Evolutionary conservation across 2,888 invertebrate species (phyloP).

Genomic region (Zonitis immaculata): DNA sequence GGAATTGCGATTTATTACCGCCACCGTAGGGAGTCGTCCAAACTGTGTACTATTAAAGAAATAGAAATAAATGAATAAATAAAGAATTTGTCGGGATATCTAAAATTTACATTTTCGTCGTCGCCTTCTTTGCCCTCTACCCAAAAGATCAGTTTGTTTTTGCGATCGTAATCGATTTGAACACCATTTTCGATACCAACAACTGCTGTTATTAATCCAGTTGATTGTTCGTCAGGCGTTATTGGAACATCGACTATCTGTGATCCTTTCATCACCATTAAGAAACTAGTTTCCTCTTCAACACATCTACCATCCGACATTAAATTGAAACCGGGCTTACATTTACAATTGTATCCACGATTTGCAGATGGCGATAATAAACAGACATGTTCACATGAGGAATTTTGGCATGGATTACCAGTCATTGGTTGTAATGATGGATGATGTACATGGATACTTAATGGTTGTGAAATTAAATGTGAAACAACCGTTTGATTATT

Average conservation of each 20-base stretch:
- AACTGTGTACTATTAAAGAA: conserved; percentile 70
- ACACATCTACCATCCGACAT: conserved; percentile 65
- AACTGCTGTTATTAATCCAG: conserved; percentile 78
- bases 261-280: conserved; percentile 84
- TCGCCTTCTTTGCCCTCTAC: conserved; percentile 74
- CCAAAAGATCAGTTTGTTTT: conserved; percentile 82
- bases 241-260: conserved; percentile 84
- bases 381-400: conserved; percentile 85
- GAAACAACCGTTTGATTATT: conserved; percentile 90
- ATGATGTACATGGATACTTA: conserved; percentile 94
- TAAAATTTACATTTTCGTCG: conserved; percentile 56
- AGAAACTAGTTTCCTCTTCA: conserved; percentile 82
- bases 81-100: not conserved
- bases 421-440: conserved; percentile 84
- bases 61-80: conserved; percentile 1
- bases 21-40: conserved; percentile 80
- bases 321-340: conserved; percentile 78
- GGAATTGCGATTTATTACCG: conserved; percentile 76
- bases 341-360: conserved; percentile 79
- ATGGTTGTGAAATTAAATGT: conserved; percentile 89
- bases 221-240: conserved; percentile 68
- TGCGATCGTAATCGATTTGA: conserved; percentile 88
- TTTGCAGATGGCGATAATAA: conserved; percentile 72
- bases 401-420: conserved; percentile 69
- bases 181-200: conserved; percentile 84